phyloP scores from a whole-genome alignment of 2,113 vertebrate species.

The Sminthopsis crassicaudata region DNA sequence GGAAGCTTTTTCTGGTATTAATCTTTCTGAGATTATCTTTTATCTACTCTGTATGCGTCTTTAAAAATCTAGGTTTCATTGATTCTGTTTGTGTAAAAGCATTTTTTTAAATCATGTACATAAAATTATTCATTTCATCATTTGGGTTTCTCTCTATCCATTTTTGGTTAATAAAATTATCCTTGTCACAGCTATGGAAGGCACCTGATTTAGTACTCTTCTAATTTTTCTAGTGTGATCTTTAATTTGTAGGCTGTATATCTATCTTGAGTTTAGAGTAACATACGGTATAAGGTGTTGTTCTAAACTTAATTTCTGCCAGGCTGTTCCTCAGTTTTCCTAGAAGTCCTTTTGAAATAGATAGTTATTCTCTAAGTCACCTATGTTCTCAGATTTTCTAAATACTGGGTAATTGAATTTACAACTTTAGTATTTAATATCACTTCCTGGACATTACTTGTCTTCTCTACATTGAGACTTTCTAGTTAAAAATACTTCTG shows the following conservation, averaged over 20 bases:
- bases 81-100: neutral
- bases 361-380: neutral
- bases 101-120: neutral
- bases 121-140: neutral
- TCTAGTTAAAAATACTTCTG: neutral
- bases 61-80: neutral
- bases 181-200: neutral
- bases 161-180: neutral
- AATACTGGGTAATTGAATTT: neutral
- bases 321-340: neutral
- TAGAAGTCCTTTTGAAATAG: neutral
- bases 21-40: neutral
- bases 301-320: neutral
- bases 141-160: neutral
- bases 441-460: neutral
- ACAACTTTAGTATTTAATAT: neutral
- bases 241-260: neutral
- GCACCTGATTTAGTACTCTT: neutral
- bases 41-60: neutral
- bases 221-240: neutral
- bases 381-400: neutral
- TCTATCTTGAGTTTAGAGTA: neutral
- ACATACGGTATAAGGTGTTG: neutral
- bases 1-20: neutral
- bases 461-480: neutral